These are phyloP conservation scores for Acrobasis suavella DNA, from an alignment of 2,888 invertebrate species.

Conservation along the genomic window DNA sequence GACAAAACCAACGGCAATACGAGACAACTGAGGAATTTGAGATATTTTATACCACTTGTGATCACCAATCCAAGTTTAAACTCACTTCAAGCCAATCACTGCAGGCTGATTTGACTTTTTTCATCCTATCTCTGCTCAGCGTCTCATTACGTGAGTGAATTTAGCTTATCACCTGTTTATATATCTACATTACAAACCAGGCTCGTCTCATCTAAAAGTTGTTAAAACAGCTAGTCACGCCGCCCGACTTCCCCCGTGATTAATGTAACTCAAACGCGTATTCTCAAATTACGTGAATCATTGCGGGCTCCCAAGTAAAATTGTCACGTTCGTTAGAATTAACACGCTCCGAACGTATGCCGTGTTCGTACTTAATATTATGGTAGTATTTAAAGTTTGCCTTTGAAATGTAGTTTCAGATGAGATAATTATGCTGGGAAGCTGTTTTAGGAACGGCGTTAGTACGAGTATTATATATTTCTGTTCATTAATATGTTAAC, in stretches of 20 bases:
- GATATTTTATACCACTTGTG: too few species aligned
- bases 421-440: too few species aligned
- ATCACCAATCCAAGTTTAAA: too few species aligned
- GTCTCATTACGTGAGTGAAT: too few species aligned
- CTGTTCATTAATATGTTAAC: too few species aligned
- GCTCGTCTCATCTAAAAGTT: constrained; percentile 22
- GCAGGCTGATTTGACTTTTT: too few species aligned
- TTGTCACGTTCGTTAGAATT: constrained; percentile 5
- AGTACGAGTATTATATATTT: too few species aligned
- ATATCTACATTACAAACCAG: neutral
- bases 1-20: too few species aligned
- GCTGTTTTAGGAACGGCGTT: too few species aligned
- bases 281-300: constrained; percentile 18
- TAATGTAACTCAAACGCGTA: constrained; percentile 29
- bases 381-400: neutral
- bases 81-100: too few species aligned
- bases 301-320: constrained; percentile 2
- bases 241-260: constrained; percentile 29
- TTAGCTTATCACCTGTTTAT: neutral
- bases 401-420: neutral
- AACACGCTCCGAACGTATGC: neutral
- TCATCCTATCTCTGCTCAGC: too few species aligned
- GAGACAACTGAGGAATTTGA: too few species aligned
- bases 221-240: constrained; percentile 32
- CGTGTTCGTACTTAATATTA: neutral